Evolutionary conservation across 2,113 vertebrate species (phyloP).

Genomic region (Crotalus tigris): DNA sequence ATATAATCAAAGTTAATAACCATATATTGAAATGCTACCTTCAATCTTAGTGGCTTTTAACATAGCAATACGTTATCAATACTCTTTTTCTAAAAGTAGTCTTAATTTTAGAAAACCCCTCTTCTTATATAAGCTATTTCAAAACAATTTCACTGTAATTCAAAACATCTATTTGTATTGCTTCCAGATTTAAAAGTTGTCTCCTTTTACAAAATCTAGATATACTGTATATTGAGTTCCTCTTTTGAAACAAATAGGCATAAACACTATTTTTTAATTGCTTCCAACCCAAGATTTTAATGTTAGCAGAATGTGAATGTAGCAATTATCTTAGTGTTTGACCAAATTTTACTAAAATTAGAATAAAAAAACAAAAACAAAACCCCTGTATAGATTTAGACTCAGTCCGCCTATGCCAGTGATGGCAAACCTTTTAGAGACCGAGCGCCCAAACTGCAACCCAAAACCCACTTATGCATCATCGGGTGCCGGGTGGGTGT

Average conservation of each 20-base stretch:
- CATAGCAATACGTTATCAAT: not conserved
- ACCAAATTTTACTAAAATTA: not conserved
- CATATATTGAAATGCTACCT: not conserved
- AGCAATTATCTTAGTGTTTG: not conserved
- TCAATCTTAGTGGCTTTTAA: not conserved
- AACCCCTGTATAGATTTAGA: not conserved
- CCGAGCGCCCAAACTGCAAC: no score
- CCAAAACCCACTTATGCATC: no score
- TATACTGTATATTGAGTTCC: not conserved
- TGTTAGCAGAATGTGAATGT: not conserved
- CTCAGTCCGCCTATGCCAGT: not conserved
- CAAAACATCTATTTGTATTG: not conserved
- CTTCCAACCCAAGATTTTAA: not conserved
- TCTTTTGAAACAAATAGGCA: not conserved
- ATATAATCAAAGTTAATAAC: not conserved
- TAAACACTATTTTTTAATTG: not conserved
- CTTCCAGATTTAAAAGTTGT: not conserved
- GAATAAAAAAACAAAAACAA: not conserved
- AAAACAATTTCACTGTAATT: not conserved
- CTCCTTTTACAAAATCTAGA: not conserved
- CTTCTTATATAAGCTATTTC: not conserved
- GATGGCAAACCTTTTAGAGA: no score
- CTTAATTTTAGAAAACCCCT: not conserved
- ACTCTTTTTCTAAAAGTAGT: not conserved
- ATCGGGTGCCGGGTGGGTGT: no score